Base-by-base conservation (phyloP, 2,113 vertebrate species). In the Saccopteryx bilineata region DNA sequence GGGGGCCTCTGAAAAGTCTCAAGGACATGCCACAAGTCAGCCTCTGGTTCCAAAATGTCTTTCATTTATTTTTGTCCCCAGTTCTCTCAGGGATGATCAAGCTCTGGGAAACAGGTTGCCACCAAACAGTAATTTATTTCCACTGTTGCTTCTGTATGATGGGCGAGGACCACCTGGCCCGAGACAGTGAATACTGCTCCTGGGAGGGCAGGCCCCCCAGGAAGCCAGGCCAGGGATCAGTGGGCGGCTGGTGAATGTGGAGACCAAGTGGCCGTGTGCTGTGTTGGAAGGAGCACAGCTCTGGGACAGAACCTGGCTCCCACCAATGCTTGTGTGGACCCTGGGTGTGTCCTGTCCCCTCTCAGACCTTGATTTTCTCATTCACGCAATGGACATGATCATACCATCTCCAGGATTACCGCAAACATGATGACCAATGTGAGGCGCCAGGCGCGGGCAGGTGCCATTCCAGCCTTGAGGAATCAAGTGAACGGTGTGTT, bases 201-300 rank as follows among this genome's bases (percentile, higher is more conserved):
- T 14, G 58, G 56, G 63, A 83, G 23, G 39, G 72, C 56, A 48
- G 68, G 24, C n/a, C 5, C 2, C 21, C 50, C 65, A 23, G 71
- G 78, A 71, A 80, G n/a, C 66, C 39, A 48, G 33, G 61, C 24
- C 5, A 1, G 0, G 0, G 48, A 2, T 7, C 24, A 33, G 33
- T 1, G 19, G 10, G n/a, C 0, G 0, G 21, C 58, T 9, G 54
- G 15, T 7, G 28, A 31, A 18, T 1, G 6, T 5, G 11, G 5
- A 46, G 17, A 3, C 8, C 1, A 6, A 11, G 9, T 0, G 1
- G 65, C 39, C 12, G 31, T 4, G 9, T 54, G 71, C 84, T 3
- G 1, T 1, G 18, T n/a, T 28, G 31, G 66, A n/a, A 56, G 63
- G 58, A 87, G 19, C 61, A 52, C 8, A 61, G 48, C n/a, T 69